A percentile compares a stretch with the other conserved stretches of the same genome.
phyloP scores from a whole-genome alignment of 2,797 vertebrate species.

The Brachyrhaphis roseni region DNA sequence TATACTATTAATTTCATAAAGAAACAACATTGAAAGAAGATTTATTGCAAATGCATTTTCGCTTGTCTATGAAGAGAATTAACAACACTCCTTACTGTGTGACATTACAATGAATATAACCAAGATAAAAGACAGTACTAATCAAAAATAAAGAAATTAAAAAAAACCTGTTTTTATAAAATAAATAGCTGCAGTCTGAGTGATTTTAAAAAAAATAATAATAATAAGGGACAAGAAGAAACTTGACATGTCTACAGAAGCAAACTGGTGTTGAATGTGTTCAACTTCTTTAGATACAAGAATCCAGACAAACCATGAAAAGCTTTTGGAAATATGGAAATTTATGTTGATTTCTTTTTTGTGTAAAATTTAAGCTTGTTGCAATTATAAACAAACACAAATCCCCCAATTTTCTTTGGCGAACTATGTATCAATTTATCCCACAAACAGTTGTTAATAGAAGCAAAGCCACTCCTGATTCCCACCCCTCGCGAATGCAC shows the following conservation, averaged over 20 bases:
- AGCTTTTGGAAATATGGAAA: slow-evolving; percentile 13
- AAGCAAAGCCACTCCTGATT: slow-evolving; percentile 30
- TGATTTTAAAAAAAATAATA: slow-evolving; percentile 29
- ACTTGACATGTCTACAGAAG: slow-evolving; percentile 21
- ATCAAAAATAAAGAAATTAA: background rate
- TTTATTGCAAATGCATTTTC: slow-evolving; percentile 33
- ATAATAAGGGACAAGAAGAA: slow-evolving; percentile 40
- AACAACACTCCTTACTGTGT: slow-evolving; percentile 18
- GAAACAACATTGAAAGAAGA: slow-evolving; percentile 26
- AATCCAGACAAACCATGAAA: slow-evolving; percentile 16
- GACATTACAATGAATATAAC: slow-evolving; percentile 18
- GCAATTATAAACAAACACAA: slow-evolving; percentile 14
- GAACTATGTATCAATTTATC: slow-evolving; percentile 46
- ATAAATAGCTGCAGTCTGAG: slow-evolving; percentile 72
- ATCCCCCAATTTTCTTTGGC: slow-evolving; percentile 55
- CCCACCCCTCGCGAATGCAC: slow-evolving; percentile 11
- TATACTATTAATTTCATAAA: slow-evolving; percentile 1
- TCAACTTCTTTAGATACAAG: slow-evolving; percentile 19
- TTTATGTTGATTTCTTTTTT: slow-evolving; percentile 20
- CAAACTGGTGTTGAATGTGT: slow-evolving; percentile 20
- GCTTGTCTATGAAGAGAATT: slow-evolving; percentile 6
- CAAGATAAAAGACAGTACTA: slow-evolving; percentile 7
- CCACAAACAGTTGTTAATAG: slow-evolving; percentile 47
- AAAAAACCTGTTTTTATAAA: slow-evolving; percentile 54
- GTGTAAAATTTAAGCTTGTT: slow-evolving; percentile 18